Evolutionary conservation across 2,113 vertebrate genomes (phyloP).

Genomic region (Aphyosemion australe): DNA sequence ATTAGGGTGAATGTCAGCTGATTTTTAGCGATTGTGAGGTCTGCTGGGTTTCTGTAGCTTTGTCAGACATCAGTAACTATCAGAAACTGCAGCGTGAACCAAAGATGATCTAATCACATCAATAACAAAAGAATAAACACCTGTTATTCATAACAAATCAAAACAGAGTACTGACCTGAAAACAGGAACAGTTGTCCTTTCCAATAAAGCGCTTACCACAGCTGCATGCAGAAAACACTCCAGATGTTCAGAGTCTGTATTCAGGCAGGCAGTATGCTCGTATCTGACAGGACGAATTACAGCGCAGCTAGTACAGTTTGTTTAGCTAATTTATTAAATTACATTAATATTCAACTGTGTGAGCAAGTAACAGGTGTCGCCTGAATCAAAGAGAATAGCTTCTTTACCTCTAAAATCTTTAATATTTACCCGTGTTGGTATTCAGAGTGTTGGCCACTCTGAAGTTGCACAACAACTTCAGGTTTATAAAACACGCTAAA

Average conservation of each 20-base stretch:
- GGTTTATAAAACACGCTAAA: too few relatives aligned
- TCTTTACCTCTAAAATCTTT: too few relatives aligned
- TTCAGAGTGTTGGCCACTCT: too few relatives aligned
- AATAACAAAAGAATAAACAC: not conserved
- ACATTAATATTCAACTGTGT: too few relatives aligned
- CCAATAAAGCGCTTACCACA: slow-evolving; percentile 19
- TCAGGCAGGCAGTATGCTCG: not conserved
- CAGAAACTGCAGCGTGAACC: slow-evolving; percentile 1
- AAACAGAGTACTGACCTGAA: slow-evolving; percentile 20
- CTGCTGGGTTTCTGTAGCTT: not conserved
- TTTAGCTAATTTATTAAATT: too few relatives aligned
- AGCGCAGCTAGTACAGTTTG: not conserved
- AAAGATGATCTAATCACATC: not conserved
- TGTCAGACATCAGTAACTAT: not conserved
- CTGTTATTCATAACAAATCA: slow-evolving; percentile 8
- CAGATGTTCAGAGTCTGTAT: slow-evolving; percentile 27
- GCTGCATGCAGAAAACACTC: slow-evolving; percentile 18
- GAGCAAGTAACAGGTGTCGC: too few relatives aligned
- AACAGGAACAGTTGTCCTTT: slow-evolving; percentile 20
- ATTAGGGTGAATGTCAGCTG: slow-evolving; percentile 4
- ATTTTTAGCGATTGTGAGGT: slow-evolving; percentile 25
- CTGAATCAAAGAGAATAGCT: too few relatives aligned
- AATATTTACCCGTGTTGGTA: too few relatives aligned
- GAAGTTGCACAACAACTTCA: too few relatives aligned
- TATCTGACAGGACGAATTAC: not conserved